These are phyloP conservation scores for Channa striata DNA, from an alignment of 2,797 vertebrate species.

Conservation along the genomic window DNA sequence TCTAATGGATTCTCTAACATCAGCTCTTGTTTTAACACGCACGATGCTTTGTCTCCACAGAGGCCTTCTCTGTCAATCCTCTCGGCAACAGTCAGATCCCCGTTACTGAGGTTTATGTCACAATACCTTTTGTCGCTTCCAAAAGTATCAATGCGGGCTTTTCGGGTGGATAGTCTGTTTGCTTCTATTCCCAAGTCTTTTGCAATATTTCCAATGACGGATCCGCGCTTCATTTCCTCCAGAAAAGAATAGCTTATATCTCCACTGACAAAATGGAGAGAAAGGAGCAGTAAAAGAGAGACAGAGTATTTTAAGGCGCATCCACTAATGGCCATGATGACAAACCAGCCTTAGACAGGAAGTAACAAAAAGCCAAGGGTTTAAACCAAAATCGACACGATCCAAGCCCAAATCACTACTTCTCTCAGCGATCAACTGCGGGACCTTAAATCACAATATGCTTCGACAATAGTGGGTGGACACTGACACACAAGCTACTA, in stretches of 20 bases:
- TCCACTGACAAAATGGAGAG: not conserved
- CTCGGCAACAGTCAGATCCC: slow-evolving; percentile 46
- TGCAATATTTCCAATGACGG: slow-evolving; percentile 87
- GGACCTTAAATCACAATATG: not conserved
- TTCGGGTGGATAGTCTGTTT: slow-evolving; percentile 6
- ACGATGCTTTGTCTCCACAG: slow-evolving; percentile 77
- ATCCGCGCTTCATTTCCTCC: slow-evolving; percentile 86
- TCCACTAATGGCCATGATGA: not conserved
- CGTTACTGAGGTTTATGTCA: slow-evolving; percentile 45
- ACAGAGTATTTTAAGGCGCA: not conserved
- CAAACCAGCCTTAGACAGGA: no score
- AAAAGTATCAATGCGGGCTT: slow-evolving; percentile 61
- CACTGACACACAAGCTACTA: accelerated
- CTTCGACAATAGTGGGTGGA: slow-evolving; percentile 15
- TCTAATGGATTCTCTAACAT: slow-evolving; percentile 77
- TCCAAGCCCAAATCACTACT: not conserved
- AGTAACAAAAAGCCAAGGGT: accelerated
- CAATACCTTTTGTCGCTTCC: slow-evolving; percentile 47
- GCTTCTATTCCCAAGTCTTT: slow-evolving; percentile 80
- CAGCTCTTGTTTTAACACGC: slow-evolving; percentile 71
- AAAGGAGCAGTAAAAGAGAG: not conserved
- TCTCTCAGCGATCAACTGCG: not conserved
- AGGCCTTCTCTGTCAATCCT: slow-evolving; percentile 87
- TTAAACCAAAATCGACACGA: not conserved
- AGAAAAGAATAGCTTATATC: slow-evolving; percentile 52